Evolutionary conservation across 1,140 invertebrate genomes (phyloP).

Genomic region (Pseudachorutes palmiensis): DNA sequence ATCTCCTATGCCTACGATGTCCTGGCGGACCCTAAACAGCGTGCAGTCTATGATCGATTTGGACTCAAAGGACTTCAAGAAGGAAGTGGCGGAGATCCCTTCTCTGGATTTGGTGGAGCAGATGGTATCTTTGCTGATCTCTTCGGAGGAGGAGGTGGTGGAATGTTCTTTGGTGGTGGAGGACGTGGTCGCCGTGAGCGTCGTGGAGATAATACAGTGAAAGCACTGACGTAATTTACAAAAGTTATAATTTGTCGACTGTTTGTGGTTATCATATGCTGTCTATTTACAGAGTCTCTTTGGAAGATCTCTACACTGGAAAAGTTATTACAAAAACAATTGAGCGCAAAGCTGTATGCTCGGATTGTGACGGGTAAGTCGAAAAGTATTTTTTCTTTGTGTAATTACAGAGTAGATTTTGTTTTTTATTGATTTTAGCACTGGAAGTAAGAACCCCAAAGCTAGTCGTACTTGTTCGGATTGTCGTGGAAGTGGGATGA

Average conservation of each 20-base stretch:
- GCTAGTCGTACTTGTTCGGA: constrained; percentile 58
- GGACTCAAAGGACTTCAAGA: constrained; percentile 72
- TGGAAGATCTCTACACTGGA: constrained; percentile 89
- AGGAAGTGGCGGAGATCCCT: constrained; percentile 48
- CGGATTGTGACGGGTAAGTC: constrained; percentile 63
- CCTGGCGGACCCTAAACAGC: constrained; percentile 54
- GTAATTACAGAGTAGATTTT: too few species aligned
- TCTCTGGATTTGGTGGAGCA: constrained; percentile 41
- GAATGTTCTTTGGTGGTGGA: constrained; percentile 44
- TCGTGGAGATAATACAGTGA: constrained; percentile 46
- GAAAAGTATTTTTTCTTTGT: background rate
- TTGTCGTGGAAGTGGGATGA: constrained; percentile 70
- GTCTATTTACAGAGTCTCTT: constrained; percentile 54
- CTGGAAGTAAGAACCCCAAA: constrained; percentile 53
- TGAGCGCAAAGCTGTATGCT: constrained; percentile 78
- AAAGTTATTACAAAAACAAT: constrained; percentile 72
- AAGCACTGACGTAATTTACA: constrained; percentile 52
- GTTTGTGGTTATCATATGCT: too few species aligned
- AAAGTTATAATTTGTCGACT: too few species aligned
- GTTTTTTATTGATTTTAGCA: constrained; percentile 22
- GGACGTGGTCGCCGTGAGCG: constrained; percentile 46
- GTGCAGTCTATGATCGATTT: constrained; percentile 63
- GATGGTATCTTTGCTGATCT: constrained; percentile 55
- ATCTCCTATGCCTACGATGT: constrained; percentile 82
- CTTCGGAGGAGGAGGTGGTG: constrained; percentile 52